phyloP scores from a whole-genome alignment of 2,888 invertebrate species.

The Nasonia oneida region DNA sequence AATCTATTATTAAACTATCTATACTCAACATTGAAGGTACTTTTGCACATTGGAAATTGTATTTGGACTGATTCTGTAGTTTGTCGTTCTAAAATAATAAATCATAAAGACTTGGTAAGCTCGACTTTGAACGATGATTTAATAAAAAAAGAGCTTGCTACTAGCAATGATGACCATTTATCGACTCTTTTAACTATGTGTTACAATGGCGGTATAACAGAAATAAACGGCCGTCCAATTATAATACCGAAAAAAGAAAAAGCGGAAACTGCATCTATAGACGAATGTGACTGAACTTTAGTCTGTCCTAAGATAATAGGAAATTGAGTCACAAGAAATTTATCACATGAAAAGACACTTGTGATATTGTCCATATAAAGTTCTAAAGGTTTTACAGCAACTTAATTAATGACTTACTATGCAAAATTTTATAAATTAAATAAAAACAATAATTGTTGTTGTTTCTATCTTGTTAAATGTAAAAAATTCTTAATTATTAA shows the following conservation, averaged over 20 bases:
- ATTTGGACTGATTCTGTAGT: conserved; percentile 85
- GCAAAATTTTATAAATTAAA: not conserved
- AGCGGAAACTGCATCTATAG: not conserved
- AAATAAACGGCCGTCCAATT: conserved; percentile 61
- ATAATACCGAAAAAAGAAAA: not conserved
- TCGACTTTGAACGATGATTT: conserved; percentile 82
- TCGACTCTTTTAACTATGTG: conserved; percentile 80
- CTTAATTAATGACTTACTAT: not conserved
- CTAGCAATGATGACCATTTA: conserved; percentile 80
- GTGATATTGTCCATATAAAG: not conserved
- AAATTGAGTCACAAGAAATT: not conserved
- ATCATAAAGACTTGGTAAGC: conserved; percentile 80
- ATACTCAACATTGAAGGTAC: conserved; percentile 73
- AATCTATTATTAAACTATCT: not conserved
- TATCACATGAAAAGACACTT: not conserved
- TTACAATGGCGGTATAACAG: conserved; percentile 71
- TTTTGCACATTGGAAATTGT: conserved; percentile 82
- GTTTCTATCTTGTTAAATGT: too few relatives aligned
- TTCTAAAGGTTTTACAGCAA: not conserved
- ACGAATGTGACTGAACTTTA: conserved; percentile 39
- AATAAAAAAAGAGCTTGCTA: conserved; percentile 78
- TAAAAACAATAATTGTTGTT: too few relatives aligned
- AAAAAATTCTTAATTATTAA: too few relatives aligned
- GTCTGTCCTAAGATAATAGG: not conserved
- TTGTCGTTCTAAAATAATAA: conserved; percentile 81